Percentiles rank a stretch among this genome's conserved stretches.
These are phyloP conservation scores for Eupeodes luniger DNA, from an alignment of 2,888 invertebrate genomes.

Conservation along the genomic window DNA sequence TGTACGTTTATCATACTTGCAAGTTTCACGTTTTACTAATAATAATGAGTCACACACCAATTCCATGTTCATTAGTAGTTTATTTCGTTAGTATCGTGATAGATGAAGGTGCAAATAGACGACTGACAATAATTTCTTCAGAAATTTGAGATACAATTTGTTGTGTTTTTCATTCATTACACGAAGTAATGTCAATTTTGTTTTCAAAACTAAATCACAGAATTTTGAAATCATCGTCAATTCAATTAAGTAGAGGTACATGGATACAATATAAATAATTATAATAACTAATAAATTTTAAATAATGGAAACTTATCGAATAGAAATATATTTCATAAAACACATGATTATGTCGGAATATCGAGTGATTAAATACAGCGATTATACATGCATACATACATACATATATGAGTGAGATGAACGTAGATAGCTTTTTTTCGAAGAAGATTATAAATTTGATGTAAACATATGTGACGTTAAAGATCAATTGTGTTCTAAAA, in stretches of 20 bases:
- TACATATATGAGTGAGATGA: no score
- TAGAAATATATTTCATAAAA: no score
- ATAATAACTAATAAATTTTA: not conserved
- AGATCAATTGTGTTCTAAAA: no score
- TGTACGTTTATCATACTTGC: not conserved
- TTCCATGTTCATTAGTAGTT: not conserved
- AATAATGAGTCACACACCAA: no score
- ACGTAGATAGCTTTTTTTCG: no score
- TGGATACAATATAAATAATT: not conserved
- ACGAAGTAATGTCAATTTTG: slow-evolving; percentile 9
- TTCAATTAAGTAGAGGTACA: not conserved
- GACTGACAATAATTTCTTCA: not conserved
- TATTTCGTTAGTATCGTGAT: not conserved
- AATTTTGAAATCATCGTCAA: not conserved
- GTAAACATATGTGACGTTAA: no score
- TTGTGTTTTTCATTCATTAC: not conserved
- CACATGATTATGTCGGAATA: no score
- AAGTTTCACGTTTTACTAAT: not conserved
- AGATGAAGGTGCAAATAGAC: not conserved
- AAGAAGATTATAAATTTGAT: no score
- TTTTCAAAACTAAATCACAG: not conserved
- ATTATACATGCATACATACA: no score
- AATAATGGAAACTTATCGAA: fast-evolving
- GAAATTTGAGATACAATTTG: not conserved
- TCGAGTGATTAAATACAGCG: no score